Evolutionary conservation across 64 coral and sea anemone genomes (phyloP).

Genomic region (Platygyra sinensis): DNA sequence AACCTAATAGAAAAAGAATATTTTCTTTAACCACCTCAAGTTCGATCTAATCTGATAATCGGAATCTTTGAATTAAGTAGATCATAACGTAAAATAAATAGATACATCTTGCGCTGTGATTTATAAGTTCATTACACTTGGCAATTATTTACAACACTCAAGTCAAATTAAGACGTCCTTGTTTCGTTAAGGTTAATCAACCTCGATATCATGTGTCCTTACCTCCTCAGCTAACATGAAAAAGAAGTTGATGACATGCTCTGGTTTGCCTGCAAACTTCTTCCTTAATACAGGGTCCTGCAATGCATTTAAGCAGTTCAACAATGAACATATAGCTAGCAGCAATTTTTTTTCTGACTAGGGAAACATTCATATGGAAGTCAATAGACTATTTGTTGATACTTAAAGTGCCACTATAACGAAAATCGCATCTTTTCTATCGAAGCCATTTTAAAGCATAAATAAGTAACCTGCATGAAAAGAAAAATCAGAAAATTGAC

Average conservation of each 20-base stretch:
- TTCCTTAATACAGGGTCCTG: slow-evolving; percentile 94
- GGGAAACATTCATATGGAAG: too few relatives aligned
- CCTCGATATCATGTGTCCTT: not conserved
- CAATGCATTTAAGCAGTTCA: not conserved
- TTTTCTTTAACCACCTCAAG: not conserved
- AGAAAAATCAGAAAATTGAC: too few relatives aligned
- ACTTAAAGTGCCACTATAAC: too few relatives aligned
- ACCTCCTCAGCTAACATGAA: slow-evolving; percentile 99
- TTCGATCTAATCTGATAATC: not conserved
- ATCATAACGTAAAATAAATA: too few relatives aligned
- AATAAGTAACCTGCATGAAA: too few relatives aligned
- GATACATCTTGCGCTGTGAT: too few relatives aligned
- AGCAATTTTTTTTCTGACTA: not conserved
- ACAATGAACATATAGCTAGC: not conserved
- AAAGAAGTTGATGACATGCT: slow-evolving; percentile 92
- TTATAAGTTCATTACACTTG: too few relatives aligned
- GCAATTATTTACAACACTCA: too few relatives aligned
- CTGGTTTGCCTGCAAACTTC: slow-evolving; percentile 97
- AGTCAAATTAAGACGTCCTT: not conserved
- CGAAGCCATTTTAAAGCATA: too few relatives aligned
- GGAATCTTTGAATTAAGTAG: not conserved
- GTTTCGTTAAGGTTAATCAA: not conserved
- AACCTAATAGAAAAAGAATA: slow-evolving; percentile 49
- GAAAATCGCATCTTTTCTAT: too few relatives aligned
- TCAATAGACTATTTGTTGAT: too few relatives aligned